Conservation (phyloP, 2,888 invertebrate genomes). For the Fragum whitleyi region DNA sequence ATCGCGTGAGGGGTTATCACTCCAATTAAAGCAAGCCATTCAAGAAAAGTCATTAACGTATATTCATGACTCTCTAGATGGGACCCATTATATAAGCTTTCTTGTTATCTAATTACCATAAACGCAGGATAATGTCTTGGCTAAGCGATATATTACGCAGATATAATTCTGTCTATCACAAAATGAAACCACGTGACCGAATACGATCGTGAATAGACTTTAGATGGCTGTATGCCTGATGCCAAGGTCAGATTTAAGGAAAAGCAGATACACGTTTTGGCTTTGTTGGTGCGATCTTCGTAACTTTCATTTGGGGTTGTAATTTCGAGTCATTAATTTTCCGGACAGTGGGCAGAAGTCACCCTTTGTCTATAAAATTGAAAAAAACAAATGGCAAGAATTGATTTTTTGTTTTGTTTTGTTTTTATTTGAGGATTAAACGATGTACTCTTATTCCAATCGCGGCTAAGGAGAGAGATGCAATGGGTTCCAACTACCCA, state of each 20-base stretch:
- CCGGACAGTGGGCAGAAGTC: too few relatives aligned
- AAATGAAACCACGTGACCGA: not conserved
- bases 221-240: not conserved
- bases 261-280: not conserved
- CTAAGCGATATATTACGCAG: constrained; percentile 2
- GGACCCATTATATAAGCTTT: not conserved
- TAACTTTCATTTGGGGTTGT: too few relatives aligned
- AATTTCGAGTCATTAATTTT: too few relatives aligned
- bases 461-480: too few relatives aligned
- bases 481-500: too few relatives aligned
- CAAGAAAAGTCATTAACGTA: not conserved
- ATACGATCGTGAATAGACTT: not conserved
- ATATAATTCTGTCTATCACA: not conserved
- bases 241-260: not conserved
- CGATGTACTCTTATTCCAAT: too few relatives aligned
- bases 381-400: too few relatives aligned
- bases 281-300: too few relatives aligned
- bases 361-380: too few relatives aligned
- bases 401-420: too few relatives aligned
- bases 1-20: not conserved
- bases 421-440: too few relatives aligned
- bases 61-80: not conserved
- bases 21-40: constrained; percentile 1
- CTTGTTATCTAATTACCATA: constrained; percentile 1
- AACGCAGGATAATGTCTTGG: not conserved